A percentile compares a stretch with the other conserved stretches of the same genome.
Evolutionary conservation across 2,888 invertebrate species (phyloP).

Genomic region (Volucella zonaria): DNA sequence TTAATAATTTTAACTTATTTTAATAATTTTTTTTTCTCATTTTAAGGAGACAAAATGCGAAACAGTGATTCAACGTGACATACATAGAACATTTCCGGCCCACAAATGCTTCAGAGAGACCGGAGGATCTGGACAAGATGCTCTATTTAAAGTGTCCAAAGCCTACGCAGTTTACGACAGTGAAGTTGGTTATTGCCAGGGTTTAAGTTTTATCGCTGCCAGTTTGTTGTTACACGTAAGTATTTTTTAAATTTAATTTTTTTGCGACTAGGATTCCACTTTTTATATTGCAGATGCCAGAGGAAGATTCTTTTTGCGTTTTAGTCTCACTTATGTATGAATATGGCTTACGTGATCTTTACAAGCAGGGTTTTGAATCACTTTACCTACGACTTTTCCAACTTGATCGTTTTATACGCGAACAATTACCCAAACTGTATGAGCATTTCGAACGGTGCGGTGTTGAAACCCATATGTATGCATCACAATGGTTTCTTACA

Average conservation of each 20-base stretch:
- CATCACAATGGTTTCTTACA: constrained; percentile 99
- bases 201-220: constrained; percentile 98
- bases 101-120: constrained; percentile 98
- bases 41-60: constrained; percentile 95
- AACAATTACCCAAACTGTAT: constrained; percentile 91
- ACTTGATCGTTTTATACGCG: constrained; percentile 93
- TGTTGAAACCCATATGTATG: constrained; percentile 99
- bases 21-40: no score
- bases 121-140: constrained; percentile 97
- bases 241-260: constrained; percentile 75
- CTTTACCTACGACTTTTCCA: constrained; percentile 97
- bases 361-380: constrained; percentile 98
- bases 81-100: constrained; percentile 98
- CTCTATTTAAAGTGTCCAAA: constrained; percentile 96
- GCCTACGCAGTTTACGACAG: constrained; percentile 98
- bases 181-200: constrained; percentile 99
- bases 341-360: constrained; percentile 95
- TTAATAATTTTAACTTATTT: constrained; percentile 30
- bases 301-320: constrained; percentile 99
- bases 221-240: constrained; percentile 96
- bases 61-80: constrained; percentile 96
- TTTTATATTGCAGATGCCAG: constrained; percentile 93
- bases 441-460: constrained; percentile 91
- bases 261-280: not conserved
- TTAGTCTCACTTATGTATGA: constrained; percentile 98